A percentile compares a stretch with the other conserved stretches of the same genome.
These are phyloP conservation scores for Sinelater perroti DNA, from an alignment of 2,888 invertebrate species.

Conservation along the genomic window DNA sequence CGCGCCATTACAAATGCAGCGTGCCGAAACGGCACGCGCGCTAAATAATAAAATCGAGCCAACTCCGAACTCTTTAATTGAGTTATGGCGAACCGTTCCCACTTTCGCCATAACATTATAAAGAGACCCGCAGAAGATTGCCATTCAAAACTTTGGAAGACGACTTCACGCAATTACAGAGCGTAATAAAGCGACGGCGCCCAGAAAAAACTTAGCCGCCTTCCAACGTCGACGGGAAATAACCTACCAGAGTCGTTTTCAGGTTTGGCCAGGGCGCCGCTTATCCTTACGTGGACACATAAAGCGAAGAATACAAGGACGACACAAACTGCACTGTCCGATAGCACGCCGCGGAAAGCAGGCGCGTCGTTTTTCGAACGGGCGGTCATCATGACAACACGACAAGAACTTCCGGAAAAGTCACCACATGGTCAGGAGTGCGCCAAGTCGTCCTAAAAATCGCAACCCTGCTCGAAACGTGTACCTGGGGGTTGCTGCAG, in stretches of 20 bases:
- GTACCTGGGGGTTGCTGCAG: conserved; percentile 16
- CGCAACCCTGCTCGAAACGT: conserved; percentile 23
- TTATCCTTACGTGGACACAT: too few relatives aligned
- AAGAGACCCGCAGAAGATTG: conserved; percentile 14
- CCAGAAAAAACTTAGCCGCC: conserved; percentile 2
- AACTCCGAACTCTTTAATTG: conserved; percentile 29
- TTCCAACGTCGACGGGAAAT: background rate
- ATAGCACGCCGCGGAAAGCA: too few relatives aligned
- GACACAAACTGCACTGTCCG: too few relatives aligned
- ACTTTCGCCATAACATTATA: conserved; percentile 22
- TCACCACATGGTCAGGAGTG: too few relatives aligned
- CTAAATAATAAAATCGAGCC: conserved; percentile 27
- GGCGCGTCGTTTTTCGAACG: conserved; percentile 10
- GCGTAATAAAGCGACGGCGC: conserved; percentile 16
- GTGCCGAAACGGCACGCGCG: conserved; percentile 14
- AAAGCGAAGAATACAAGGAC: conserved; percentile 22
- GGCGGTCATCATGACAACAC: conserved; percentile 21
- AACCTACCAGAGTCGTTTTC: conserved; percentile 31
- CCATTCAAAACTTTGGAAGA: conserved; percentile 16
- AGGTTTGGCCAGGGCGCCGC: conserved; percentile 19
- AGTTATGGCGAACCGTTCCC: conserved; percentile 21
- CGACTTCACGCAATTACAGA: conserved; percentile 22
- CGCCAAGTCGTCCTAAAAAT: too few relatives aligned
- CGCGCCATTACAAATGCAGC: conserved; percentile 6
- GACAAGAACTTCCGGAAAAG: too few relatives aligned